These are phyloP conservation scores for Cygnus buccinator DNA, from an alignment of 2,113 vertebrate species.

Conservation along the genomic window DNA sequence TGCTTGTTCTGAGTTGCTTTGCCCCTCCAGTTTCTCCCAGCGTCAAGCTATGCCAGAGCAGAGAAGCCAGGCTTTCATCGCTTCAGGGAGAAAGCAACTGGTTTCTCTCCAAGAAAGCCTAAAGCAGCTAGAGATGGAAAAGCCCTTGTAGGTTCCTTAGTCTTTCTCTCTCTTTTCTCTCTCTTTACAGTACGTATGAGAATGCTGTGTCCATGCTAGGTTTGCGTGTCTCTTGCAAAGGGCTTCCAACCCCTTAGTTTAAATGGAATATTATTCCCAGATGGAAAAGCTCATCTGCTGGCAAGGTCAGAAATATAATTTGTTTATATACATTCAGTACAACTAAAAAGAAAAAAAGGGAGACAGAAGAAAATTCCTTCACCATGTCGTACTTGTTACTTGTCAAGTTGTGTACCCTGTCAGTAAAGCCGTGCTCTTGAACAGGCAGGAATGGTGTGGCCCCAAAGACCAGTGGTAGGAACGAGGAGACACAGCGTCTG, in stretches of 20 bases:
- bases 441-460: no score
- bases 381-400: neutral
- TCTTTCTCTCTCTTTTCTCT: neutral
- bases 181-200: neutral
- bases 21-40: neutral
- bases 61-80: neutral
- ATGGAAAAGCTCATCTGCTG: constrained; percentile 1
- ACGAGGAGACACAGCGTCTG: neutral
- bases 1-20: neutral
- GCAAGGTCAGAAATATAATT: neutral
- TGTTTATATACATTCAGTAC: neutral
- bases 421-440: neutral
- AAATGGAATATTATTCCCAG: neutral
- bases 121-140: neutral
- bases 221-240: neutral
- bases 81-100: neutral
- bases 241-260: neutral
- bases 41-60: neutral
- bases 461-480: neutral
- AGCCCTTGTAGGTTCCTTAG: neutral
- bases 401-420: neutral
- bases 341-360: neutral
- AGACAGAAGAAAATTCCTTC: neutral
- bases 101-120: neutral
- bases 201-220: neutral